Evolutionary conservation across 2,113 vertebrate species (phyloP).

Genomic region (Atractosteus spatula): DNA sequence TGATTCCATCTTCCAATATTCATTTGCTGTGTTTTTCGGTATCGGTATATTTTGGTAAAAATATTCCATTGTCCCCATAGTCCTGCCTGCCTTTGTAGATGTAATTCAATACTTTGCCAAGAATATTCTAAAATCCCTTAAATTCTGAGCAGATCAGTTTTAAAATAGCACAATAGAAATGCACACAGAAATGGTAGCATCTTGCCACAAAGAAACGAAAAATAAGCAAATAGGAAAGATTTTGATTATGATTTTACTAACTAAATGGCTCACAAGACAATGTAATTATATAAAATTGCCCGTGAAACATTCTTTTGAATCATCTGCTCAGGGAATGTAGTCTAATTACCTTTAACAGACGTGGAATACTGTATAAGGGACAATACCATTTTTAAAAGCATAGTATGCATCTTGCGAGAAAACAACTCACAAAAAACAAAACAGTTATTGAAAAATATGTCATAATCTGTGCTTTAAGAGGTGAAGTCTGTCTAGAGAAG

Average conservation of each 20-base stretch:
- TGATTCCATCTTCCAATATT: too few species aligned
- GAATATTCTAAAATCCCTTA: background rate
- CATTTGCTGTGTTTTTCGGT: too few species aligned
- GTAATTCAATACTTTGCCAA: too few species aligned
- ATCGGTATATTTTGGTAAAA: too few species aligned
- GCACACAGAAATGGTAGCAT: background rate
- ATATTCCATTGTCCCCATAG: too few species aligned
- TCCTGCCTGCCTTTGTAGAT: too few species aligned
- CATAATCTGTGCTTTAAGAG: slow-evolving; percentile 10
- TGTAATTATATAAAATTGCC: slow-evolving; percentile 11
- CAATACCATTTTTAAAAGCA: background rate
- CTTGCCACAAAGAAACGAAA: too few species aligned
- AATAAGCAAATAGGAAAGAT: too few species aligned
- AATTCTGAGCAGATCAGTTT: background rate
- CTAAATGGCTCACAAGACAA: background rate
- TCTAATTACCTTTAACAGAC: slow-evolving; percentile 13
- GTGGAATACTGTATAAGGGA: background rate
- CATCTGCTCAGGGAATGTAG: background rate
- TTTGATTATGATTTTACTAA: background rate
- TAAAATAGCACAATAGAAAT: background rate
- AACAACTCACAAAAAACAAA: slow-evolving; percentile 6
- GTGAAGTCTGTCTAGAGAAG: slow-evolving; percentile 7
- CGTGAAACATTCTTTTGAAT: slow-evolving; percentile 12
- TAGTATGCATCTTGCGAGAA: background rate
- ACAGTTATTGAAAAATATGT: slow-evolving; percentile 1